Percentiles rank a stretch among this genome's conserved stretches.
phyloP scores from a whole-genome alignment of 1,140 invertebrate species.

The Hesperophylax magnus region DNA sequence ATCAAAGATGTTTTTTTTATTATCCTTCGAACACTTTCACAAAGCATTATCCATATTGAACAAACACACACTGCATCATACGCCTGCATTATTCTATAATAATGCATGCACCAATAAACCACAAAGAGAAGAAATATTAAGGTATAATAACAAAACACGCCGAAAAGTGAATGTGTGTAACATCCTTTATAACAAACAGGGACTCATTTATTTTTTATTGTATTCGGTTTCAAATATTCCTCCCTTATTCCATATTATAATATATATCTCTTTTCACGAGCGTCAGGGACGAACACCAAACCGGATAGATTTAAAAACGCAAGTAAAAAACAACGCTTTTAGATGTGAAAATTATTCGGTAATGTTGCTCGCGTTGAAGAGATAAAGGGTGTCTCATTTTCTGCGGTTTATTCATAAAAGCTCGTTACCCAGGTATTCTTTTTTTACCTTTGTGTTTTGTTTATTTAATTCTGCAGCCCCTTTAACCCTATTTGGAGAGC shows the following conservation, averaged over 20 bases:
- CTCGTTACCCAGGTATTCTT: constrained; percentile 48
- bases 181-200: constrained; percentile 34
- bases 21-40: not conserved
- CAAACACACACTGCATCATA: constrained; percentile 50
- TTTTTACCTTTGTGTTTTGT: constrained; percentile 43
- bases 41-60: constrained; percentile 23
- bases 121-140: constrained; percentile 53
- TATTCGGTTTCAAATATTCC: constrained; percentile 34
- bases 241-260: constrained; percentile 8
- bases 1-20: constrained; percentile 9
- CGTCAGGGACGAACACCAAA: not conserved
- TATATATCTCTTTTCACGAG: constrained; percentile 12
- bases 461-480: constrained; percentile 40
- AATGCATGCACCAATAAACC: constrained; percentile 57
- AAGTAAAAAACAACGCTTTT: not conserved
- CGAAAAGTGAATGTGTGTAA: constrained; percentile 52
- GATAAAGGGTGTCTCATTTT: constrained; percentile 36
- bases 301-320: not conserved
- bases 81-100: constrained; percentile 54
- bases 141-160: constrained; percentile 57
- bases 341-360: constrained; percentile 10
- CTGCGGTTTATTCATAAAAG: constrained; percentile 46
- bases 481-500: constrained; percentile 31
- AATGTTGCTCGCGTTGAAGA: not conserved
- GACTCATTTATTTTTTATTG: constrained; percentile 46